phyloP scores from a whole-genome alignment of 23 tunicate species.

The Pegea sp. region DNA sequence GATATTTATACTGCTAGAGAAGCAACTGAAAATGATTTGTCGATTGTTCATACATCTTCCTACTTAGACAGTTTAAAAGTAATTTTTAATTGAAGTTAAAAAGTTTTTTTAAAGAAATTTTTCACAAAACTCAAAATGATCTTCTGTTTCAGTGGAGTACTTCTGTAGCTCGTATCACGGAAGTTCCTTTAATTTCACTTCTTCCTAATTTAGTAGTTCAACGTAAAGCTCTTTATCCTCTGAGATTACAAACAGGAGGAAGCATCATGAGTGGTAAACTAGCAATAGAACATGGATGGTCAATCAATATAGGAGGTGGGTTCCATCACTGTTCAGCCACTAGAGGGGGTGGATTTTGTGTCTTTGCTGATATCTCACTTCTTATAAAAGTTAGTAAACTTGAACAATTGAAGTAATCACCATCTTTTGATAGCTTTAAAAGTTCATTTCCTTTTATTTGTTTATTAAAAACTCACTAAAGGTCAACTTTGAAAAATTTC shows the following conservation, averaged over 20 bases:
- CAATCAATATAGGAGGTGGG: slow-evolving; percentile 83
- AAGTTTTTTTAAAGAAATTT: no score
- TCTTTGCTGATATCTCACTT: slow-evolving; percentile 71
- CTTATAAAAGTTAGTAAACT: slow-evolving; percentile 17
- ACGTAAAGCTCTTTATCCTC: slow-evolving; percentile 31
- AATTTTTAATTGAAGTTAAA: no score
- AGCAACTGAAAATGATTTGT: slow-evolving; percentile 38
- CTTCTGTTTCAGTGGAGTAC: slow-evolving; percentile 50
- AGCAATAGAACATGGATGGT: slow-evolving; percentile 70
- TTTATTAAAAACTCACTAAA: neutral
- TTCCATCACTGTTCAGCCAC: slow-evolving; percentile 68
- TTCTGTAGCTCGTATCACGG: slow-evolving; percentile 52
- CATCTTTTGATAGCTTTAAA: neutral
- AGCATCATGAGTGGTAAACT: slow-evolving; percentile 51
- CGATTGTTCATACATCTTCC: slow-evolving; percentile 19
- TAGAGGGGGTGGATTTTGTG: slow-evolving; percentile 87
- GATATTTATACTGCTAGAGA: slow-evolving; percentile 14
- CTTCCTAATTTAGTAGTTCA: slow-evolving; percentile 73
- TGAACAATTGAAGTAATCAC: neutral
- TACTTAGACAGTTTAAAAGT: slow-evolving; percentile 65
- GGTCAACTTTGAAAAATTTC: neutral
- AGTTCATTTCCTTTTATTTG: neutral
- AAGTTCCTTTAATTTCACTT: slow-evolving; percentile 62
- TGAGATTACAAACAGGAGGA: slow-evolving; percentile 87
- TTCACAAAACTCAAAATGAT: no score